Evolutionary conservation across 1,140 invertebrate species (phyloP).

Genomic region (Glomeris maerens): DNA sequence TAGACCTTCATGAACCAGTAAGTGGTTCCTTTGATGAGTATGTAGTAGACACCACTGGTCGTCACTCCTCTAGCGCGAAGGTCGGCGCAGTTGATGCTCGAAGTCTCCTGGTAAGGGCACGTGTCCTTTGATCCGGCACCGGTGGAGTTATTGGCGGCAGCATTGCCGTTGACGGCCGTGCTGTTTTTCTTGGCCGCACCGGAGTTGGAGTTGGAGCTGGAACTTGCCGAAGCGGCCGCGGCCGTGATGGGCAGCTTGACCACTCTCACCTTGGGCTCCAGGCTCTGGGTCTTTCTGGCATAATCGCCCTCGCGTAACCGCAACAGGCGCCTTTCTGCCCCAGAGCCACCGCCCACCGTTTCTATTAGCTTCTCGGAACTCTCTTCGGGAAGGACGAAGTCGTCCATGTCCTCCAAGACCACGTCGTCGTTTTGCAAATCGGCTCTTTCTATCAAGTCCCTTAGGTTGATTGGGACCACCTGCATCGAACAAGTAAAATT

Average conservation of each 20-base stretch:
- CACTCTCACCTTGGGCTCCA: neutral
- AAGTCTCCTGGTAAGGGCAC: conserved; percentile 12
- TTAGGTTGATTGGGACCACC: too few relatives aligned
- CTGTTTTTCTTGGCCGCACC: neutral
- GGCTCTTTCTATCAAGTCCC: too few relatives aligned
- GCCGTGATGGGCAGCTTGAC: conserved; percentile 1
- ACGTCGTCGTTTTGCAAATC: too few relatives aligned
- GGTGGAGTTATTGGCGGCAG: conserved; percentile 3
- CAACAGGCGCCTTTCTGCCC: too few relatives aligned
- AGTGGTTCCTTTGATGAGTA: conserved; percentile 69
- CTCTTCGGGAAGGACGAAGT: too few relatives aligned
- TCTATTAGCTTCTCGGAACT: too few relatives aligned
- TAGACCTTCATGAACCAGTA: conserved; percentile 84
- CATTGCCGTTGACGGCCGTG: neutral
- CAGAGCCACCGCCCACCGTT: too few relatives aligned
- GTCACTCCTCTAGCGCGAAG: conserved; percentile 64
- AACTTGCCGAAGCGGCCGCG: conserved; percentile 14
- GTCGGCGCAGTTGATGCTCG: conserved; percentile 47
- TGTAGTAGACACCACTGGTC: conserved; percentile 71
- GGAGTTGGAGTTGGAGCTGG: conserved; percentile 6
- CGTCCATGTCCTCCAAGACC: too few relatives aligned
- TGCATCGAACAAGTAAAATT: too few relatives aligned
- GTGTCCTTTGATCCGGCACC: conserved; percentile 2
- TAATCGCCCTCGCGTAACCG: too few relatives aligned
- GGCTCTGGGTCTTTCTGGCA: neutral